phyloP scores from a whole-genome alignment of 2,113 vertebrate species.

The Microcebus tavaratra region DNA sequence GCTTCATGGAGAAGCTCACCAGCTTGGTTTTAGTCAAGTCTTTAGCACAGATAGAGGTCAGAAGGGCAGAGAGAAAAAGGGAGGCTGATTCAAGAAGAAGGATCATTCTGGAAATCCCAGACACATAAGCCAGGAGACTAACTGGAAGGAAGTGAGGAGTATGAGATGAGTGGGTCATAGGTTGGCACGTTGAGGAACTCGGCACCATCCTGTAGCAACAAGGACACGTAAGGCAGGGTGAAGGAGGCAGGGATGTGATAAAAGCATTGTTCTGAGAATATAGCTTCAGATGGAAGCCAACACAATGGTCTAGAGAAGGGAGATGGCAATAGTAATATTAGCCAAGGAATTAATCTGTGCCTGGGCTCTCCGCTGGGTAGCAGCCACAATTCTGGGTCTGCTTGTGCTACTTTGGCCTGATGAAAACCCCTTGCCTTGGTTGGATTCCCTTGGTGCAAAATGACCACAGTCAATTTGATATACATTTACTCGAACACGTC shows the following conservation, averaged over 20 bases:
- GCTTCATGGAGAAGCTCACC: background rate
- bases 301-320: background rate
- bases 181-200: background rate
- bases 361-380: background rate
- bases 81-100: background rate
- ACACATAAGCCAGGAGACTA: background rate
- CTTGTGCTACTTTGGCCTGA: background rate
- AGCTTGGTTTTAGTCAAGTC: background rate
- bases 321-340: background rate
- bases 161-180: background rate
- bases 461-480: background rate
- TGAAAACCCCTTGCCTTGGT: background rate
- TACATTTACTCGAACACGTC: background rate
- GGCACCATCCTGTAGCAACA: background rate
- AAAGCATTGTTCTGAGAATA: background rate
- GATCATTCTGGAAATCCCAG: background rate
- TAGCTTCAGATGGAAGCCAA: background rate
- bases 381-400: background rate
- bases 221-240: background rate
- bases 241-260: background rate
- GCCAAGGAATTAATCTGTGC: background rate
- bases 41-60: background rate
- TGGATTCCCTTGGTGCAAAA: background rate
- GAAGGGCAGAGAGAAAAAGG: background rate
- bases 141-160: background rate